Evolutionary conservation across 2,113 vertebrate genomes (phyloP), one percentile per base, ranked within the genome.

Genomic region (Alosa alosa): DNA sequence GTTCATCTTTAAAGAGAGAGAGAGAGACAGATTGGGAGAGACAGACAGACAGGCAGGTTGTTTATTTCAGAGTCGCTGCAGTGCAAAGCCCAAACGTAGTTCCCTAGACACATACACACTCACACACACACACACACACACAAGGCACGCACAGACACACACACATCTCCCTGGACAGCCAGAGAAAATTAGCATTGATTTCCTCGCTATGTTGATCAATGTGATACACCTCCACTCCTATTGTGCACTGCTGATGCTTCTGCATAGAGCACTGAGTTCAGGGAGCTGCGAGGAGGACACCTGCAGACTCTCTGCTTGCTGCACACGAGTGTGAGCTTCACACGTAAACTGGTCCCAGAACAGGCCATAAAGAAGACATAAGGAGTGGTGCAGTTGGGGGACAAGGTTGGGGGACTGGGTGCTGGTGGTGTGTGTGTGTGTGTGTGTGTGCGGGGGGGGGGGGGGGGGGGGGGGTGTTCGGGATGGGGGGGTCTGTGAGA

Each of bases 181-280:
- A 39, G 83, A 87, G 84, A 88, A 86, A 88, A 88, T 90, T 87
- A 87, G 57, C 84, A 90, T 90, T 82, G 89, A 88, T 90, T 87
- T 90, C 47, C 75, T 60, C 75, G 17, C 82, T 46, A 31, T 72
- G 50, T 31, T 82, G 83, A 87, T 88, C 89, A 87, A 90, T 88
- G 11, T 11, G 39, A 83, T 84, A 82, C 81, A 84, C 86, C 57
- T 68, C 68, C n/a, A 31, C 18, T 20, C 55, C 55, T n/a, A 49
- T 82, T 64, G 84, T 88, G 84, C 44, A 68, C 60, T 84, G 82
- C 25, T 22, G 83, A 49, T 41, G 68, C 82, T 49, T 60, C 81
- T 86, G 82, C 68, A 17, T 20, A 20, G 4, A 20, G 17, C 55
- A 22, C 4, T 52, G 50, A 52, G 50, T 17, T 52, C 50, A 18